Conservation (phyloP, 2,888 invertebrate species). For the Notodonta dromedarius region DNA sequence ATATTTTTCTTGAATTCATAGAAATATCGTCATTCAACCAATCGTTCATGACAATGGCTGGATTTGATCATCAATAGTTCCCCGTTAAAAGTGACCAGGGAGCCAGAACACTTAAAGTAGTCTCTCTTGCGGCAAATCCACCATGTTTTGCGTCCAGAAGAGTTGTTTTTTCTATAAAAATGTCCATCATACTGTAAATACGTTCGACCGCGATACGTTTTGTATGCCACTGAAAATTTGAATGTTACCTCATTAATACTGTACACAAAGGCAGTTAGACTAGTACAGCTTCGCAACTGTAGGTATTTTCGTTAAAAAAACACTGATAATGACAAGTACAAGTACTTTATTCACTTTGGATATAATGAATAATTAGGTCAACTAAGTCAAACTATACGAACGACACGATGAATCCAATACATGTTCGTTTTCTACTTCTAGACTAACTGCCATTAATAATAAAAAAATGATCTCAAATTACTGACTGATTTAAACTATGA, state of each 20-base stretch:
- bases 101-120: conserved; percentile 13
- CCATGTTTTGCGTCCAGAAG: background rate
- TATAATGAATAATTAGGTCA: too few relatives aligned
- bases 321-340: too few relatives aligned
- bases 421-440: too few relatives aligned
- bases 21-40: background rate
- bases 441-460: too few relatives aligned
- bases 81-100: conserved; percentile 16
- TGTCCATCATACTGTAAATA: background rate
- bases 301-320: too few relatives aligned
- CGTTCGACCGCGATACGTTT: background rate
- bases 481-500: too few relatives aligned
- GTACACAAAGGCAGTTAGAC: too few relatives aligned
- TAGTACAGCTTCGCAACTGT: background rate
- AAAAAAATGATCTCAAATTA: too few relatives aligned
- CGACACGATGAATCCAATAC: too few relatives aligned
- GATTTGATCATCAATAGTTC: conserved; percentile 15
- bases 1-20: too few relatives aligned
- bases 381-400: too few relatives aligned
- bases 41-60: conserved; percentile 14
- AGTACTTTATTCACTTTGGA: too few relatives aligned
- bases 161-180: background rate
- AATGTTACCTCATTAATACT: background rate
- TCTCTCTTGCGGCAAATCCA: conserved; percentile 5
- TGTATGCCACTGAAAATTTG: background rate